Evolutionary conservation across 2,113 vertebrate species (phyloP), one percentile per base, ranked within the genome.

Genomic region (Chloroceryle aenea): DNA sequence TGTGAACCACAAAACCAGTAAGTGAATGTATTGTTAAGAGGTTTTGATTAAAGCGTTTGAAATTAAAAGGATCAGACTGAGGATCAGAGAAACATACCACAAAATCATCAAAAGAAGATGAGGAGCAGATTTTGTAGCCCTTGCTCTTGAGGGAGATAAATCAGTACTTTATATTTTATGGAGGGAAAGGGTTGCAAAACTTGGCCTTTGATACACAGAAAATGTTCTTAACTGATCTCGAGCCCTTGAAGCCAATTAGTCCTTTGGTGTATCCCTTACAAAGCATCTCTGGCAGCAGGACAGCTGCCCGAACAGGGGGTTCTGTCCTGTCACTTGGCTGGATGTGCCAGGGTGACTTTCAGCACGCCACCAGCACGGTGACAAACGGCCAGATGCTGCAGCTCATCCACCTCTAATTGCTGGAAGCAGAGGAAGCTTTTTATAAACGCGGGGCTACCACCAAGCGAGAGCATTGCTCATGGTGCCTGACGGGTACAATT

Each of bases 31-130:
- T 86, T 95, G 93, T 96, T 84, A 86, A 90, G 93, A 93, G 93
- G 95, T 96, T 96, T 96, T 92, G 90, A 96, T 96, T 96, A 97
- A 93, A 95, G 88, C 90, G 90, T 86, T 94, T 48, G 88, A 95
- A 96, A 96, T 95, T 94, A 95, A 96, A 96, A 93, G 73, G 93
- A 93, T 95, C 95, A 96, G 90, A 74, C 91, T 58, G 10, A 93
- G 80, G 88, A 95, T 94, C 90, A 89, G 72, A 84, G 90, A 36
- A 94, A 95, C 93, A 93, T 78, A 93, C 95, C 95, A 1, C 95
- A 96, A 95, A 95, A 95, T 96, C 92, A 92, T 94, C 96, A 89
- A 86, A 95, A 95, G 96, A 95, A 97, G 96, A 97, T 90, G 92
- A 95, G 85, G 96, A 95, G 93, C 96, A 97, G 96, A 96, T 92